Conservation (phyloP, 1,140 invertebrate species). For the Trypoxylus dichotomus region DNA sequence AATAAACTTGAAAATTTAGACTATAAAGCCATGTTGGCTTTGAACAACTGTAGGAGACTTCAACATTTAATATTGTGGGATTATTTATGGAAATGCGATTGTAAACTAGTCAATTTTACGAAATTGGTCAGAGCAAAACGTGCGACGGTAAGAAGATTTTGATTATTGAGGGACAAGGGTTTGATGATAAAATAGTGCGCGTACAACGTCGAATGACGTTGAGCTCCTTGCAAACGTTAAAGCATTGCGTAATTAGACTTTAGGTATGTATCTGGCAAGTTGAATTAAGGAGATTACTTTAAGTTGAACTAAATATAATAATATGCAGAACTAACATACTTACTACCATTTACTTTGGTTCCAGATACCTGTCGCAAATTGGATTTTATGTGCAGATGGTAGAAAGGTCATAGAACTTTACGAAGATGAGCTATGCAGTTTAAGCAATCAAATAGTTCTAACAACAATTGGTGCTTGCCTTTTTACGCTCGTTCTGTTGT, state of each 20-base stretch:
- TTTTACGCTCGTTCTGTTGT: neutral
- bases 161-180: no score
- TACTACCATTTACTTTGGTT: neutral
- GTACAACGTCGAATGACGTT: no score
- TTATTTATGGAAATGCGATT: slow-evolving; percentile 46
- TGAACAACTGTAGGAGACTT: slow-evolving; percentile 35
- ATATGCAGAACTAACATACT: no score
- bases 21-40: slow-evolving; percentile 33
- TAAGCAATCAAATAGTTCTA: neutral
- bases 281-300: no score
- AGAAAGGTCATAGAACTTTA: neutral
- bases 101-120: slow-evolving; percentile 35
- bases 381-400: neutral
- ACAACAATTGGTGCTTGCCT: neutral
- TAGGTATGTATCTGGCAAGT: no score
- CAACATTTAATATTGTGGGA: slow-evolving; percentile 38
- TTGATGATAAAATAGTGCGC: no score
- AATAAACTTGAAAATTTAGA: slow-evolving; percentile 41
- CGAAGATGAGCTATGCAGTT: neutral
- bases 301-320: no score
- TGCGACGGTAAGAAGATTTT: slow-evolving; percentile 31
- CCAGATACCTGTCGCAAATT: neutral
- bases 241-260: no score
- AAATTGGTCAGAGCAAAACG: slow-evolving; percentile 35
- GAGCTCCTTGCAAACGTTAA: no score